Percentiles rank a stretch among this genome's conserved stretches.
phyloP scores from a whole-genome alignment of 1,140 invertebrate genomes.

The Rhopalosiphum padi region DNA sequence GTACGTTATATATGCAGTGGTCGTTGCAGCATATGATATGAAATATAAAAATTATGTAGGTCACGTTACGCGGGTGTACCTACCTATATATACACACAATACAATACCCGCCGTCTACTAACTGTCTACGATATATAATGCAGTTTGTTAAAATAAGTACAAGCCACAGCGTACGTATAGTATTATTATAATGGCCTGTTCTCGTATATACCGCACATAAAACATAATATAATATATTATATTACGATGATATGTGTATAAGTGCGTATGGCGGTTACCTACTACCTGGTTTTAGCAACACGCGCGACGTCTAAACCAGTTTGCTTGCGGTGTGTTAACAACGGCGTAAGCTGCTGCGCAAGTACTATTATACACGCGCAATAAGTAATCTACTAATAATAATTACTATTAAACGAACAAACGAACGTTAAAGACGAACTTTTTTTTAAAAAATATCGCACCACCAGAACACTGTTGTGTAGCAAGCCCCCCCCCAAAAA shows the following conservation, averaged over 20 bases:
- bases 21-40: background rate
- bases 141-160: constrained; percentile 6
- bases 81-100: background rate
- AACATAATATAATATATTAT: background rate
- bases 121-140: background rate
- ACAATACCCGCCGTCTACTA: background rate
- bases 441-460: too few species aligned
- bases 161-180: background rate
- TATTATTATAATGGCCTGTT: background rate
- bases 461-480: too few species aligned
- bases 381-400: background rate
- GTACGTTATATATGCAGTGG: too few species aligned
- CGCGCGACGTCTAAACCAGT: background rate
- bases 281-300: background rate
- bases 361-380: background rate
- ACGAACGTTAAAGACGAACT: too few species aligned
- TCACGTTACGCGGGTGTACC: background rate
- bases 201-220: background rate
- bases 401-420: background rate
- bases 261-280: background rate
- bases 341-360: too few species aligned
- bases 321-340: background rate
- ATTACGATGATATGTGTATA: background rate
- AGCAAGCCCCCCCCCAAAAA: background rate
- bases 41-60: background rate